phyloP scores from a whole-genome alignment of 2,113 vertebrate genomes.

The Epinephelus fuscoguttatus region DNA sequence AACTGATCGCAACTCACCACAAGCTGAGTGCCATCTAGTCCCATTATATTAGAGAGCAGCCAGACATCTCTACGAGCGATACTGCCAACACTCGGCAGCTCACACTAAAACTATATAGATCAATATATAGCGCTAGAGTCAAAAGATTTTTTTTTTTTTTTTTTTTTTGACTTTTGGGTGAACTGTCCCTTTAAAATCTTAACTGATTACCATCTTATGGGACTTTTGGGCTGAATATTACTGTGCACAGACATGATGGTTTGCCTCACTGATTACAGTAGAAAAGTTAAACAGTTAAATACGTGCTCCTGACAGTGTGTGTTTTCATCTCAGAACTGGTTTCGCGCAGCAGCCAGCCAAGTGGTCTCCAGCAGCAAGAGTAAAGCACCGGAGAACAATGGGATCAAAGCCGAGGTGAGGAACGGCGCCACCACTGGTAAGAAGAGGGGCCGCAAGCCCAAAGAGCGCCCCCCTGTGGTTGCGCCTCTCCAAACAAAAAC shows the following conservation, averaged over 20 bases:
- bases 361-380: slow-evolving; percentile 86
- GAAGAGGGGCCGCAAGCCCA: slow-evolving; percentile 94
- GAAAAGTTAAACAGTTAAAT: not conserved
- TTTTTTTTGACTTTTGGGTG: too few relatives aligned
- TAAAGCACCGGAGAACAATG: slow-evolving; percentile 80
- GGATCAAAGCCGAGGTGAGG: slow-evolving; percentile 85
- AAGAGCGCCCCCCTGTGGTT: slow-evolving; percentile 85
- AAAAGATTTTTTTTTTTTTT: too few relatives aligned
- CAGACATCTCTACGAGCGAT: too few relatives aligned
- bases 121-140: too few relatives aligned
- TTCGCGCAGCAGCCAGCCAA: slow-evolving; percentile 90
- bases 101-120: too few relatives aligned
- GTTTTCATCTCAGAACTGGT: slow-evolving; percentile 91
- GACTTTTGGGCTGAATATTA: not conserved
- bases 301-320: slow-evolving; percentile 4
- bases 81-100: too few relatives aligned
- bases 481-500: slow-evolving; percentile 71
- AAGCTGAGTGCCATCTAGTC: too few relatives aligned
- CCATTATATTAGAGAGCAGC: too few relatives aligned
- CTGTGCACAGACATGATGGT: not conserved
- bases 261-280: not conserved
- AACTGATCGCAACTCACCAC: too few relatives aligned
- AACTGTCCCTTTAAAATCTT: not conserved
- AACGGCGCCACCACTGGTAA: slow-evolving; percentile 86
- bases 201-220: not conserved